These are phyloP conservation scores for Asobara japonica DNA, from an alignment of 1,140 invertebrate species.

Conservation along the genomic window DNA sequence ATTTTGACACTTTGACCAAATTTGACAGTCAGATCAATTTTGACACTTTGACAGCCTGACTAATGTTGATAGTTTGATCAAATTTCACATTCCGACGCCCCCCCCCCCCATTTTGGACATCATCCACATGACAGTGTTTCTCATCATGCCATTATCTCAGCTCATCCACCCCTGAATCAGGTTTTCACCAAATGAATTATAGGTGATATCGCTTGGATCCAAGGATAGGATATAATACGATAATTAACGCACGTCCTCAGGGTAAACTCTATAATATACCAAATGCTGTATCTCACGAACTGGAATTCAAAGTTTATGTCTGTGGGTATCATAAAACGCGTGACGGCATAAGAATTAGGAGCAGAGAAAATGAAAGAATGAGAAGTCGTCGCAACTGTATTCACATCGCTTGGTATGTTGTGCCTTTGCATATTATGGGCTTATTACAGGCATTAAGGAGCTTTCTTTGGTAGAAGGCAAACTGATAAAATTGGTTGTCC, in stretches of 20 bases:
- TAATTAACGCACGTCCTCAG: constrained; percentile 41
- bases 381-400: constrained; percentile 16
- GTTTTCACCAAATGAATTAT: constrained; percentile 9
- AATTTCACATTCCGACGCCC: too few relatives aligned
- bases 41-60: too few relatives aligned
- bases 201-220: neutral
- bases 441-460: neutral
- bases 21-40: too few relatives aligned
- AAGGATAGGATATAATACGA: constrained; percentile 17
- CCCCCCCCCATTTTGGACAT: too few relatives aligned
- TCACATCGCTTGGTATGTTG: neutral
- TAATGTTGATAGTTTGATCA: too few relatives aligned
- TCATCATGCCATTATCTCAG: too few relatives aligned
- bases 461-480: too few relatives aligned
- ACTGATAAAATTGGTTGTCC: too few relatives aligned
- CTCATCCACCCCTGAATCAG: neutral
- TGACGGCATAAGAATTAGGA: constrained; percentile 58
- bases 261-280: constrained; percentile 40
- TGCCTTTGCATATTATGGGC: constrained; percentile 19
- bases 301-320: constrained; percentile 58
- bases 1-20: too few relatives aligned
- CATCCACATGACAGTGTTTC: too few relatives aligned
- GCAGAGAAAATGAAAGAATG: constrained; percentile 18
- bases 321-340: constrained; percentile 56
- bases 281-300: constrained; percentile 41